Conservation (phyloP, 2,888 invertebrate species). For the Drosophila paranaensis region DNA sequence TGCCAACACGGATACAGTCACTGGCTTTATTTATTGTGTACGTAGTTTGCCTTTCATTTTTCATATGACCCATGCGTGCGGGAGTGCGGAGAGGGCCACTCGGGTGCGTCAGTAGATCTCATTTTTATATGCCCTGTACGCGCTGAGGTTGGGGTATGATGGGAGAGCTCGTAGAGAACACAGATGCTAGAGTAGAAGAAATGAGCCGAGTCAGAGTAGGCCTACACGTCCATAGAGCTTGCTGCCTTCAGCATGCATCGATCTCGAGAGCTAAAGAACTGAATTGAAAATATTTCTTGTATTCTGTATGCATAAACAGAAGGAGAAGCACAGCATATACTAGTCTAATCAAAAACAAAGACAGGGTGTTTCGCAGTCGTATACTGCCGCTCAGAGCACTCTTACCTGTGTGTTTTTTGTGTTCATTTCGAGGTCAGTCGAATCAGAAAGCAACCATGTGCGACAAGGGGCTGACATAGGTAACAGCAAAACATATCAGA, state of each 20-base stretch:
- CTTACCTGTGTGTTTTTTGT: conserved; percentile 2
- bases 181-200: not conserved
- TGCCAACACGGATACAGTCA: conserved; percentile 25
- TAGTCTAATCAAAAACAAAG: no score
- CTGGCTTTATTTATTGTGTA: conserved; percentile 46
- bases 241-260: not conserved
- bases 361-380: not conserved
- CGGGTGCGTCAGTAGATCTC: conserved; percentile 13
- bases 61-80: conserved; percentile 21
- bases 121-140: conserved; percentile 4
- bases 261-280: no score
- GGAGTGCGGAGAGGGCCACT: conserved; percentile 3
- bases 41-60: conserved; percentile 45
- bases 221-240: not conserved
- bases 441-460: conserved; percentile 58
- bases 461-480: conserved; percentile 38
- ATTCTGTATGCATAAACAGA: no score
- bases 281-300: no score
- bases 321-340: no score
- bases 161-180: not conserved
- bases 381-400: not conserved
- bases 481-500: conserved; percentile 21
- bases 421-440: conserved; percentile 43
- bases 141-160: no score
- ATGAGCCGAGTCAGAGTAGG: not conserved